These are phyloP conservation scores for Periplaneta americana DNA, from an alignment of 1,140 invertebrate species.

Conservation along the genomic window DNA sequence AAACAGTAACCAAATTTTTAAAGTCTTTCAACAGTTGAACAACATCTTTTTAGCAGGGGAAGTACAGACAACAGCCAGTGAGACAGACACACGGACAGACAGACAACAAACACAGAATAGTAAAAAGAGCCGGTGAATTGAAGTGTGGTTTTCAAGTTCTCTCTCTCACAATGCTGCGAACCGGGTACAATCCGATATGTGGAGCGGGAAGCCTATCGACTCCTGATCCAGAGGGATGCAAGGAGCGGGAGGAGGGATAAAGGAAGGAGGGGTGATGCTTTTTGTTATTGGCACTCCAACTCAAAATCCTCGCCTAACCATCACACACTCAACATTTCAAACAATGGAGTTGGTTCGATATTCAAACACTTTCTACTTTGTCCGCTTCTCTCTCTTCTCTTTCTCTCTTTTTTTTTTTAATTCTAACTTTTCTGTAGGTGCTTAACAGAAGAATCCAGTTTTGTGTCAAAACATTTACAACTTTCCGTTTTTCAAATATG, in stretches of 20 bases:
- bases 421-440: too few relatives aligned
- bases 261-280: too few relatives aligned
- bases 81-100: neutral
- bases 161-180: neutral
- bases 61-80: neutral
- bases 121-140: neutral
- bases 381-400: too few relatives aligned
- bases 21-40: neutral
- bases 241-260: too few relatives aligned
- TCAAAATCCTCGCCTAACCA: neutral
- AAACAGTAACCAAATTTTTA: too few relatives aligned
- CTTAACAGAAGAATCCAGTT: too few relatives aligned
- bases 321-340: too few relatives aligned
- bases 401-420: too few relatives aligned
- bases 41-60: neutral
- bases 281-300: neutral
- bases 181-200: neutral
- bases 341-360: neutral
- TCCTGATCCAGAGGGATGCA: neutral
- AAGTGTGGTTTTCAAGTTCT: neutral
- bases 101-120: neutral
- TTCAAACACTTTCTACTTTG: neutral
- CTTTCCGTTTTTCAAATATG: neutral
- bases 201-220: neutral
- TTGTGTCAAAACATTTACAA: neutral